A percentile compares a stretch with the other conserved stretches of the same genome.
These are phyloP conservation scores for Platysternon megacephalum DNA, from an alignment of 2,113 vertebrate species.

Conservation along the genomic window DNA sequence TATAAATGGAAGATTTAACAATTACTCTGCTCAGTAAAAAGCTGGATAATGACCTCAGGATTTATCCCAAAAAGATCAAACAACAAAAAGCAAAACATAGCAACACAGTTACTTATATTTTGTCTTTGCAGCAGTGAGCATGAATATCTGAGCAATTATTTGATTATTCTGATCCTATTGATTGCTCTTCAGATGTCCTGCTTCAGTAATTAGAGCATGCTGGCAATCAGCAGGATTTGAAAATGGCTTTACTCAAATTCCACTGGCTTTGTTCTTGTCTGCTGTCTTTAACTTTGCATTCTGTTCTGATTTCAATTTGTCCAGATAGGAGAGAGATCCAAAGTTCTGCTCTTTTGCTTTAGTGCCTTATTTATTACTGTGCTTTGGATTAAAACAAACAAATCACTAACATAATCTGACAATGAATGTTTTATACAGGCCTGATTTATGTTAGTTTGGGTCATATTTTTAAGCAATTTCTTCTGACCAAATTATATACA, in stretches of 20 bases:
- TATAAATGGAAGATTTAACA: background rate
- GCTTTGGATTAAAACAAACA: constrained; percentile 25
- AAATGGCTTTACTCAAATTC: constrained; percentile 47
- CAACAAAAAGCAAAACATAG: background rate
- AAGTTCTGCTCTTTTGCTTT: background rate
- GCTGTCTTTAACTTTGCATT: background rate
- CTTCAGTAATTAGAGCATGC: constrained; percentile 36
- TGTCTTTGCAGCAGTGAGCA: background rate
- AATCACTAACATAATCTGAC: background rate
- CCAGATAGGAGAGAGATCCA: background rate
- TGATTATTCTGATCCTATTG: constrained; percentile 54
- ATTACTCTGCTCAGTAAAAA: background rate
- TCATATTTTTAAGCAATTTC: constrained; percentile 56
- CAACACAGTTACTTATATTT: background rate
- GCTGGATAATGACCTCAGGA: background rate
- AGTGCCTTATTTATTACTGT: background rate
- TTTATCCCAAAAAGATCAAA: background rate
- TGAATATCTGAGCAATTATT: constrained; percentile 40
- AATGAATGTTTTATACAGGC: constrained; percentile 9
- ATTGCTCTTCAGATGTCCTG: constrained; percentile 56
- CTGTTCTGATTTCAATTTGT: background rate
- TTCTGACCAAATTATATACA: constrained; percentile 24
- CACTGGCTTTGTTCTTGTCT: background rate
- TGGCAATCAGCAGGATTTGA: constrained; percentile 13
- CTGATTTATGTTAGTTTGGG: constrained; percentile 44